phyloP scores from a whole-genome alignment of 1,140 invertebrate species.

The Heterodera schachtii region DNA sequence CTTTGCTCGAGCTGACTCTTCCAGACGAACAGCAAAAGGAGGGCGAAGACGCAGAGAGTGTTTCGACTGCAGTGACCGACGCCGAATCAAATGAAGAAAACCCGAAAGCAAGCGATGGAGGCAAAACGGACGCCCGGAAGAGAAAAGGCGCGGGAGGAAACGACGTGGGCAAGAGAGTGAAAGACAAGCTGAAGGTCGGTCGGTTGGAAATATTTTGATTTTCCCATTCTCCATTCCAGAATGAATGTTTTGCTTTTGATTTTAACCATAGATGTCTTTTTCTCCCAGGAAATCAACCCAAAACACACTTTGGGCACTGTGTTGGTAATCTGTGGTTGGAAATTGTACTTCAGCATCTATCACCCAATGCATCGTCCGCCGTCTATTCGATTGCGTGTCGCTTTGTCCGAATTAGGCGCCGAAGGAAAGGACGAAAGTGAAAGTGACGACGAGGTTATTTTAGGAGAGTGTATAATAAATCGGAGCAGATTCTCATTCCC shows the following conservation, averaged over 20 bases:
- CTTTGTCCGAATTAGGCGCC: conserved; percentile 48
- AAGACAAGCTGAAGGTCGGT: conserved; percentile 33
- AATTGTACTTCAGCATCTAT: conserved; percentile 97
- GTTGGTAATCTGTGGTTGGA: conserved; percentile 87
- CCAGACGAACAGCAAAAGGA: conserved; percentile 65
- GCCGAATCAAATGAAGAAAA: conserved; percentile 69
- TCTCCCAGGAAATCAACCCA: conserved; percentile 81
- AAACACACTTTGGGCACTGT: conserved; percentile 96
- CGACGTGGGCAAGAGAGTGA: not conserved
- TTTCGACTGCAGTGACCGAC: conserved; percentile 67
- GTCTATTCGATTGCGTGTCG: conserved; percentile 34
- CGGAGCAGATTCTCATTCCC: too few relatives aligned
- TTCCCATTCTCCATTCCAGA: too few relatives aligned
- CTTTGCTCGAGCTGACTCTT: conserved; percentile 81
- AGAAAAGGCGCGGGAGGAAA: conserved; percentile 2
- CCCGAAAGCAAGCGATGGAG: not conserved
- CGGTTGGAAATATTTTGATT: not conserved
- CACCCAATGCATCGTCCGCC: conserved; percentile 73
- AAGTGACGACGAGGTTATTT: conserved; percentile 4
- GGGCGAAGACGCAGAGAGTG: conserved; percentile 45
- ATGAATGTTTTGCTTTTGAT: too few relatives aligned
- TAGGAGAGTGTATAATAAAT: not conserved
- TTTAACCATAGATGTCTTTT: not conserved
- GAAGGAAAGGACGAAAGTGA: conserved; percentile 30
- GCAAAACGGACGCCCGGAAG: not conserved